Evolutionary conservation across 2,888 invertebrate genomes (phyloP), one percentile per base, ranked within the genome.

Genomic region (Serrognathus titanus): DNA sequence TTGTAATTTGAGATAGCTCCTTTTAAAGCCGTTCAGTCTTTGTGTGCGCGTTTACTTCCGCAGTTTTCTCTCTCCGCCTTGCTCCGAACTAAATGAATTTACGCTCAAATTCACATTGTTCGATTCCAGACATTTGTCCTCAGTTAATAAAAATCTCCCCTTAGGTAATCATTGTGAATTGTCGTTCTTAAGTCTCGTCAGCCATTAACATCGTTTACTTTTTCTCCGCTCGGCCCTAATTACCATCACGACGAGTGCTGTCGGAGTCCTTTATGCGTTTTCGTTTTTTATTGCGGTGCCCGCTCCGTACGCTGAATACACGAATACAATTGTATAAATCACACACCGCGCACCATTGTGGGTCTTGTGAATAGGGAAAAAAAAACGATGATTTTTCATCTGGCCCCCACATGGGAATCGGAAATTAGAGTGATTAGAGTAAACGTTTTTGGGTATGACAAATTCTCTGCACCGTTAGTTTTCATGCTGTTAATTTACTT

Each of bases 71-170:
- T 39, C 37, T 20, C 39, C 12, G 38, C 13, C 16, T 31, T 6
- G 10, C 13, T 11, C 12, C 10, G 12, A 43, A 47, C 56, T 56
- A 56, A 56, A 56, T 56, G 51, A 56, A 51, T 56, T 56, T 51
- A 56, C 51, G 56, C 56, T 56, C 48, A 56, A 51, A 45, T 56
- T 56, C 51, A 56, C 56, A 51, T 56, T 45, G 51, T 35, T 31
- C 48, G 51, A 47, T 56, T 56, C 56, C 51, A 48, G 48, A 48
- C 54, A 54, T 54, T 56, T 60, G 58, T 56, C 58, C 53, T 53
- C 58, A 47, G 58, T 60, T 60, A 60, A 60, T 60, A 60, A 60
- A 60, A 56, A 46, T 56, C 58, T 58, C 60, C 60, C 60, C 58
- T 58, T 50, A 53, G 60, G 60, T 52, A 58, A 60, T 60, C 60